These are phyloP conservation scores for Xiphophorus maculatus DNA, from an alignment of 2,113 vertebrate species.

Conservation along the genomic window DNA sequence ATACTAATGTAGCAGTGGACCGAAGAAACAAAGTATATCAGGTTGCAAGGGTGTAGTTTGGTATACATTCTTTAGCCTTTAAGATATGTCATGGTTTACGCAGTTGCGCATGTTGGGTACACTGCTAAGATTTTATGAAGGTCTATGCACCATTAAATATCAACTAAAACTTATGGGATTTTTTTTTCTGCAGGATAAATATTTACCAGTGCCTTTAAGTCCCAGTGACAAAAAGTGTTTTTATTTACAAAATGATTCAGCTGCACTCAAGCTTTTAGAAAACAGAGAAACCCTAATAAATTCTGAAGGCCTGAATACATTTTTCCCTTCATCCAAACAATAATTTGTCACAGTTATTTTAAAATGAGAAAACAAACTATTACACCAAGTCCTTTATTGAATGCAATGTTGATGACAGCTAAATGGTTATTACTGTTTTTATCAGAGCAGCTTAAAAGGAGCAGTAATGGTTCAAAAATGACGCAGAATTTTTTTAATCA, in stretches of 20 bases:
- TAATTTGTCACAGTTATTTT: not conserved
- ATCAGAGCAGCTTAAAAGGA: no score
- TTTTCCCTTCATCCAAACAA: no score
- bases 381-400: not conserved
- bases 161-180: not conserved
- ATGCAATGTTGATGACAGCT: not conserved
- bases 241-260: not conserved
- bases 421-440: no score
- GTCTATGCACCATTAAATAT: not conserved
- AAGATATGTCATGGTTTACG: conserved; percentile 2
- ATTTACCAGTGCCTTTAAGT: not conserved
- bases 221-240: not conserved
- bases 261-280: not conserved
- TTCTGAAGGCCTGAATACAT: not conserved
- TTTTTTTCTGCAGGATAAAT: not conserved
- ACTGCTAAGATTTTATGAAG: not conserved
- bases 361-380: not conserved
- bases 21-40: conserved; percentile 17
- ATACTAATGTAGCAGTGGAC: conserved; percentile 23
- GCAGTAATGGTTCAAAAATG: no score
- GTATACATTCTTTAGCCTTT: conserved; percentile 3
- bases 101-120: not conserved
- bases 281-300: not conserved
- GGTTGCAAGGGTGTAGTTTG: not conserved
- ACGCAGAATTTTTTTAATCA: no score